Conservation (phyloP, 2,888 invertebrate genomes). For the Aricia artaxerxes region DNA sequence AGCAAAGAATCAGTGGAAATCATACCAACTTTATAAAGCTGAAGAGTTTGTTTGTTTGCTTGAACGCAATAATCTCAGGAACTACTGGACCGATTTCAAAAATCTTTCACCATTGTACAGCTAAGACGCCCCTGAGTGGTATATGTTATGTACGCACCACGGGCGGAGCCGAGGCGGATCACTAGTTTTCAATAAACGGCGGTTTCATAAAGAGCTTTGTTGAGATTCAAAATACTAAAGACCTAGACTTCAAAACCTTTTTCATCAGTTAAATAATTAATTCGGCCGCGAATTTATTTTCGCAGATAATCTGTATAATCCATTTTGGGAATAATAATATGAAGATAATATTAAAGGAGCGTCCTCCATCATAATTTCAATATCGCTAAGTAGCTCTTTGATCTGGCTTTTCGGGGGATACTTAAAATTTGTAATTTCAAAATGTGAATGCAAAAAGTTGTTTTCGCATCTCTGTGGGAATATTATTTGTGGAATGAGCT, state of each 20-base stretch:
- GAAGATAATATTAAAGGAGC: background rate
- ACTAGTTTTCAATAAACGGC: too few species aligned
- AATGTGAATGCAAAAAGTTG: background rate
- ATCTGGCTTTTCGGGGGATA: background rate
- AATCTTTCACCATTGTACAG: too few species aligned
- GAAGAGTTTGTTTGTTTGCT: too few species aligned
- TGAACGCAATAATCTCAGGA: too few species aligned
- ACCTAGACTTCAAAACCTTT: background rate
- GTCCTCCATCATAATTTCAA: background rate
- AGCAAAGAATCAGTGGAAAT: too few species aligned
- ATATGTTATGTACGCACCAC: too few species aligned
- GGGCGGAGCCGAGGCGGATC: too few species aligned
- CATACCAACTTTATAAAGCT: too few species aligned
- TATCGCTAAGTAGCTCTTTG: constrained; percentile 15
- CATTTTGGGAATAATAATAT: background rate
- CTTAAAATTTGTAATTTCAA: constrained; percentile 4
- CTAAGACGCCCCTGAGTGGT: too few species aligned
- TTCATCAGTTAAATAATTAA: background rate
- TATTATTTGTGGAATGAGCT: background rate
- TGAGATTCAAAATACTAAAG: background rate
- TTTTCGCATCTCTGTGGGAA: background rate
- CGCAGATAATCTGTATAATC: background rate
- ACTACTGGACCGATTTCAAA: too few species aligned
- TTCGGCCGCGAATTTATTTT: background rate
- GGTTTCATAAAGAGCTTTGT: background rate